A percentile compares a stretch with the other conserved stretches of the same genome.
Conservation (phyloP, 1,140 invertebrate species). For the Pseudomyrmex pallidus region DNA sequence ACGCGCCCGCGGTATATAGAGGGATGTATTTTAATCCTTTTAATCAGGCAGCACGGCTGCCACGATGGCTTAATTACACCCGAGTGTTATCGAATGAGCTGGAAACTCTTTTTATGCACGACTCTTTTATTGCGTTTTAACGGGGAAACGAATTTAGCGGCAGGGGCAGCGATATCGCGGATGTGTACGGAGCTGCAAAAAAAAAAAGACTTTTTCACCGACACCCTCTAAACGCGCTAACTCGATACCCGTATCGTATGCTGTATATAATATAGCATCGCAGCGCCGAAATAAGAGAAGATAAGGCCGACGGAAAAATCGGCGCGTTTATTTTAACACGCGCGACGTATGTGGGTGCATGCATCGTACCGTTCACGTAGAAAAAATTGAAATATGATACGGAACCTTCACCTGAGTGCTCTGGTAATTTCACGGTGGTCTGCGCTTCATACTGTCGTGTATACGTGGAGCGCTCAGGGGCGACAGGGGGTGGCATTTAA, state of each 20-base stretch:
- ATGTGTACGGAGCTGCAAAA: neutral
- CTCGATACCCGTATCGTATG: neutral
- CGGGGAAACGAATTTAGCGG: constrained; percentile 25
- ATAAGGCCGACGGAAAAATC: constrained; percentile 5
- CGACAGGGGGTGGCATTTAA: constrained; percentile 36
- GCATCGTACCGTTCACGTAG: constrained; percentile 39
- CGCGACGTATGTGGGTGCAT: neutral
- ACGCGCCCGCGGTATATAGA: constrained; percentile 39
- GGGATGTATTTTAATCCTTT: constrained; percentile 57
- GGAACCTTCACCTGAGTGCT: constrained; percentile 5
- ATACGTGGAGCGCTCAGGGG: neutral
- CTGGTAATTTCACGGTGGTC: constrained; percentile 57
- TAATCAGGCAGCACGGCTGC: constrained; percentile 50
- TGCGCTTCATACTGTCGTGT: constrained; percentile 15
- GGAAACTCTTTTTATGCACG: constrained; percentile 40
- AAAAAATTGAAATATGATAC: constrained; percentile 62
- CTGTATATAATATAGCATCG: neutral
- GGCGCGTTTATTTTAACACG: constrained; percentile 27
- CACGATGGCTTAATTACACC: constrained; percentile 55
- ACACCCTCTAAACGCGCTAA: constrained; percentile 1
- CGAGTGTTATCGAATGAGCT: constrained; percentile 50
- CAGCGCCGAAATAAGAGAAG: neutral
- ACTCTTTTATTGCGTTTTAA: constrained; percentile 47
- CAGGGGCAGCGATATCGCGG: constrained; percentile 18
- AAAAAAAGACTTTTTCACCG: constrained; percentile 42